Evolutionary conservation across 2,797 vertebrate genomes (phyloP).

Genomic region (Periparus ater): DNA sequence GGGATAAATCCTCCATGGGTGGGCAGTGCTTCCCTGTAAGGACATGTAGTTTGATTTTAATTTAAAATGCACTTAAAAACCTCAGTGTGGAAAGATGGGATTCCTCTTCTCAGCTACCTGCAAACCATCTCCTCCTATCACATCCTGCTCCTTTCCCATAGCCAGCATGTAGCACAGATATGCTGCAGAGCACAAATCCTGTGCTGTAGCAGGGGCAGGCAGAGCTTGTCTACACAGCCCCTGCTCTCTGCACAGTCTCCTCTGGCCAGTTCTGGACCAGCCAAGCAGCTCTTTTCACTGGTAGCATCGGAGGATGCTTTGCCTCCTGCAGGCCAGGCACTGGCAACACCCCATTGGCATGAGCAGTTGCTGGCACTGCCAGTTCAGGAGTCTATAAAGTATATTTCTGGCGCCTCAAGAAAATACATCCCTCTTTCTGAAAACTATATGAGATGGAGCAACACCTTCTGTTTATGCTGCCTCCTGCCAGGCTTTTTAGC

Average conservation of each 20-base stretch:
- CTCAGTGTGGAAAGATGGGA: not conserved
- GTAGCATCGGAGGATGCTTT: not conserved
- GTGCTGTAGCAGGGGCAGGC: not conserved
- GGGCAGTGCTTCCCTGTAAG: not conserved
- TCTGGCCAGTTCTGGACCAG: not conserved
- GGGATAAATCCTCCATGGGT: not conserved
- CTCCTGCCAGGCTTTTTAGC: not conserved
- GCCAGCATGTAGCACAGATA: not conserved
- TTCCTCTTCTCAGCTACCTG: not conserved
- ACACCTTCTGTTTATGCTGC: not conserved
- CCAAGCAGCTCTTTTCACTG: not conserved
- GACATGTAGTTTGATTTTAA: not conserved
- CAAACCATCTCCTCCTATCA: not conserved
- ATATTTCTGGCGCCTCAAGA: not conserved
- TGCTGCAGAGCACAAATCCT: not conserved
- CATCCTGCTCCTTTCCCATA: not conserved
- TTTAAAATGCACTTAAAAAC: not conserved
- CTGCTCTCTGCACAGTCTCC: not conserved
- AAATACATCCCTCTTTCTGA: not conserved
- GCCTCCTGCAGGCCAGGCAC: not conserved
- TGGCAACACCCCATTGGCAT: not conserved
- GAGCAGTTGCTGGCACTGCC: not conserved
- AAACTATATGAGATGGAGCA: not conserved
- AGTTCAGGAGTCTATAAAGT: not conserved
- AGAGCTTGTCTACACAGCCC: not conserved